Conservation (phyloP, 2,797 vertebrate genomes). For the Chaenodraco wilsoni region DNA sequence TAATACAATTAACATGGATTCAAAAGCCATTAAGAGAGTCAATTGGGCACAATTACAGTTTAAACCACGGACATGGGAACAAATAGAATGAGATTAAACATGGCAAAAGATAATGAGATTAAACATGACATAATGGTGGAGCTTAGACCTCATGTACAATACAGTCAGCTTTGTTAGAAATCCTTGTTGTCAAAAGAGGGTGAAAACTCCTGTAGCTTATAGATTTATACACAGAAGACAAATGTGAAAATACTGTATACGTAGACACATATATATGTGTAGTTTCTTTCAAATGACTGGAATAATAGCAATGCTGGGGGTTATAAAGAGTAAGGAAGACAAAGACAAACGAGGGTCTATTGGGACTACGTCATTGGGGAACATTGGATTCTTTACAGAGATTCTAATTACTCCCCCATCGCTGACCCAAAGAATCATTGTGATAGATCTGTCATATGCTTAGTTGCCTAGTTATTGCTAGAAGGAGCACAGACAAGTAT, state of each 20-base stretch:
- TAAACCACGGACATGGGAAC: conserved; percentile 64
- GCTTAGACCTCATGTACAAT: conserved; percentile 53
- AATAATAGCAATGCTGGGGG: conserved; percentile 3
- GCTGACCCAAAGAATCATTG: conserved; percentile 22
- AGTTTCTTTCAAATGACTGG: conserved; percentile 5
- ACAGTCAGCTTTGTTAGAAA: conserved; percentile 50
- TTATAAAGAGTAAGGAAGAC: conserved; percentile 6
- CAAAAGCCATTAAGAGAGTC: conserved; percentile 71
- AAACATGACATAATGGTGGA: conserved; percentile 61
- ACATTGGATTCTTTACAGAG: conserved; percentile 24
- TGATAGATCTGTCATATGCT: conserved; percentile 18
- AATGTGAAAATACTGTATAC: background rate
- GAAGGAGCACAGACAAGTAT: conserved; percentile 52
- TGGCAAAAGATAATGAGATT: conserved; percentile 65
- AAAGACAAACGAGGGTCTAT: conserved; percentile 9
- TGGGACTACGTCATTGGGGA: conserved; percentile 9
- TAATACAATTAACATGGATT: conserved; percentile 78
- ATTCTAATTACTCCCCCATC: conserved; percentile 28
- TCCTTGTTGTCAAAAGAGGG: conserved; percentile 46
- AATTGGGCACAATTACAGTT: conserved; percentile 71
- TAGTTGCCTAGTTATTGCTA: conserved; percentile 27
- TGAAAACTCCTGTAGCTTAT: conserved; percentile 5
- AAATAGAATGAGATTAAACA: conserved; percentile 69
- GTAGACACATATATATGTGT: background rate
- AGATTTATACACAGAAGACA: background rate